These are phyloP conservation scores for Gryllus longicercus DNA, from an alignment of 2,888 invertebrate species.

Conservation along the genomic window DNA sequence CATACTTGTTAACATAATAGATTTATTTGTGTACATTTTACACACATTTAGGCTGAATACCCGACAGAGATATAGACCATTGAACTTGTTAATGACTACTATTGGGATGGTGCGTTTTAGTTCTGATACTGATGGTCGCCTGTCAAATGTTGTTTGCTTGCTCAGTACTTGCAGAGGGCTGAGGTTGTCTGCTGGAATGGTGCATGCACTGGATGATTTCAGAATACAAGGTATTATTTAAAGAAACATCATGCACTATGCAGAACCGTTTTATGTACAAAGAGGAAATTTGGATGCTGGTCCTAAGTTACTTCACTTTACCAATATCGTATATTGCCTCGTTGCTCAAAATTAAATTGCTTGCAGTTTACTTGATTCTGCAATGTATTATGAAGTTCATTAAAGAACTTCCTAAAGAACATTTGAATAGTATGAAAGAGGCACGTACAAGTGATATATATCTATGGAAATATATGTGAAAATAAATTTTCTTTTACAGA, in stretches of 20 bases:
- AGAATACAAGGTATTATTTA: too few relatives aligned
- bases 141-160: not conserved
- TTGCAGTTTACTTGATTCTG: not conserved
- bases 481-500: not conserved
- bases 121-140: not conserved
- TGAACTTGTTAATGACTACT: not conserved
- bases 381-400: not conserved
- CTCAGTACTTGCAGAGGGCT: not conserved
- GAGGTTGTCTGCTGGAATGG: not conserved
- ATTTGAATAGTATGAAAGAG: not conserved
- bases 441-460: not conserved
- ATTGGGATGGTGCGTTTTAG: not conserved
- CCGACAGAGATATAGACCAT: not conserved
- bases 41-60: constrained; percentile 1
- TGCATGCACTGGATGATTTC: too few relatives aligned
- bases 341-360: not conserved
- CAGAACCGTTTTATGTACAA: not conserved
- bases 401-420: not conserved
- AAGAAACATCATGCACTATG: not conserved
- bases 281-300: not conserved
- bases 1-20: not conserved
- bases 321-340: not conserved
- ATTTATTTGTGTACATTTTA: not conserved
- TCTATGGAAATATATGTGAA: constrained; percentile 2
- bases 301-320: not conserved